Base-by-base conservation (phyloP, 2,113 vertebrate species). In the Guaruba guarouba region DNA sequence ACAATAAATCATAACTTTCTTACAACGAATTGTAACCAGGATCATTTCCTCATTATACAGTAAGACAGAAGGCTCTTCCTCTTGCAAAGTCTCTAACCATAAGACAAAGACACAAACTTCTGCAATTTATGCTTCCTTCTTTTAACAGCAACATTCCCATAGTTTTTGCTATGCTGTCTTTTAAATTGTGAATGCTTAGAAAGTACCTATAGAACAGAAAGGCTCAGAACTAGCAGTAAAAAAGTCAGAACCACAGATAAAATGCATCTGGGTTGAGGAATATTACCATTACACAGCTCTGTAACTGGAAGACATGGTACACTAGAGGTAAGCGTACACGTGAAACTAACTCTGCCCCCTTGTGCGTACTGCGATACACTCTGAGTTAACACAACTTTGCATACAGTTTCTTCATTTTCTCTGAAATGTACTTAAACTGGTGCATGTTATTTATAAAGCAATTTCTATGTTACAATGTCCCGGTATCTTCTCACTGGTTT, bases 121-220 rank as follows among this genome's bases (percentile, higher is more conserved):
- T 13, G 31, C 55, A 97, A 96, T 92, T 90, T 59, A 92, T 57
- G 54, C 69, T 96, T 96, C 74, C 86, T 95, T 92, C 85, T 97
- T 94, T 94, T 74, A 94, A 89, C 39, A 87, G 81, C 31, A 93
- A 86, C 41, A 62, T 62, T 96, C 96, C 19, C 71, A 89, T 89
- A 52, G 82, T 90, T 95, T 82, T 78, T 62, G 67, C 77, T 86
- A 69, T n/a, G n/a, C 59, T 95, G 48, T 73, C 75, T 97, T 90
- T 92, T 92, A 96, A 96, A 95, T 6, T 61, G 59, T 3, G 28
- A 76, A 61, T 7, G 8, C 52, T 95, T 92, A 90, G 70, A 46
- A 68, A 78, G 10, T 61, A 96, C 57, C 71, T 54, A 46, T 44
- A 49, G 37, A 88, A 93, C 23, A 91, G 61, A 92, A 95, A 86